Base-by-base conservation (phyloP, 2,797 vertebrate genomes). In the Sebastolobus alascanus region DNA sequence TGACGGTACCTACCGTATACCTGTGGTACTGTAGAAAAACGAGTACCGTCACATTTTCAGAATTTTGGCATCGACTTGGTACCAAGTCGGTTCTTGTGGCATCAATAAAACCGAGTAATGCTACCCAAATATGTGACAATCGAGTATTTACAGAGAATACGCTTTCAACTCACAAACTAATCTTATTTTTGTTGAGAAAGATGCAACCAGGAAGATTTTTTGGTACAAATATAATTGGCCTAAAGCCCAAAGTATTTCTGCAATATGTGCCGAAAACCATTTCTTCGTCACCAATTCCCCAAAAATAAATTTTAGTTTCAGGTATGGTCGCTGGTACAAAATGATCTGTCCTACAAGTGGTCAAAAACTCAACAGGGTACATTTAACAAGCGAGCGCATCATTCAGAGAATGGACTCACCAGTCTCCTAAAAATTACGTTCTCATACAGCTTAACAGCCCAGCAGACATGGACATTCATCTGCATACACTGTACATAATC, bases 391-490 rank as follows among this genome's bases (percentile, higher is more conserved):
- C 8, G 20, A 50, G 18, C 46, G 20, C 46, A 50, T 7, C 18
- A 20, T 50, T 50, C 46, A 50, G 46, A 50, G 18, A 50, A 50
- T 50, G 18, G 46, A 50, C 46, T 50, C 16, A 50, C 18, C 8
- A 20, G 18, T 50, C 46, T 18, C 46, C 46, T 50, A 20, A 50
- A 50, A 50, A 50, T 50, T 20, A 7, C 1, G 18, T 50, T 50
- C 46, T 16, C 46, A 50, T 20, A 50, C 46, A 50, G 46, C 8
- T 50, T 20, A 50, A 50, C 46, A 50, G 43, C 27, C 68, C 46
- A 16, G 18, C 27, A 50, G 29, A 78, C 50, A 67, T 75, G 37
- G 56, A 79, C 60, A 55, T 80, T 68, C 75, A 85, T 70, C 35
- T 31, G 22, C 29, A 60, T 9, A 77, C 54, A 70, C 64, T 33